Conservation (phyloP, 2,888 invertebrate genomes). For the Eupithecia subumbrata region DNA sequence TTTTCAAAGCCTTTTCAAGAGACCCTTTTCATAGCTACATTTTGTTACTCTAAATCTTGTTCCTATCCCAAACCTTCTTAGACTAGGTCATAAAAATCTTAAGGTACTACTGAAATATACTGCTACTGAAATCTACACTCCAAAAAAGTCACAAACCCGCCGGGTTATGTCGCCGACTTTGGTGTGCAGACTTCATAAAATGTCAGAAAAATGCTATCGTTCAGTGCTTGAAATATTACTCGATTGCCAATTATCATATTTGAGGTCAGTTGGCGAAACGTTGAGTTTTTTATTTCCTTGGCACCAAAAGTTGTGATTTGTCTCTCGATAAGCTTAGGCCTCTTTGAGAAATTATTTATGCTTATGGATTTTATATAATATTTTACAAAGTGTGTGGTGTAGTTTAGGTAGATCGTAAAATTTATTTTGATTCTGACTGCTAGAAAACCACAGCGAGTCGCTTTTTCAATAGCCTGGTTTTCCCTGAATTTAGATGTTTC, state of each 20-base stretch:
- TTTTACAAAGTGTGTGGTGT: not conserved
- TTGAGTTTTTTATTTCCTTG: not conserved
- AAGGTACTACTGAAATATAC: no score
- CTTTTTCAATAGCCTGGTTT: not conserved
- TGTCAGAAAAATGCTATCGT: not conserved
- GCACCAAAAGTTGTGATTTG: not conserved
- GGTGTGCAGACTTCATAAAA: not conserved
- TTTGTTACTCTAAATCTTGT: not conserved
- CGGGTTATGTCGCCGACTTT: not conserved
- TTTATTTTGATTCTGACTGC: not conserved
- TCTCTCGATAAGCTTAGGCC: not conserved
- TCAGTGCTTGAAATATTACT: not conserved
- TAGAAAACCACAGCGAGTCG: not conserved
- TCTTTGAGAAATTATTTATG: not conserved
- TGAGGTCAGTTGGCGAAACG: not conserved
- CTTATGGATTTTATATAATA: not conserved
- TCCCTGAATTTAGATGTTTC: not conserved
- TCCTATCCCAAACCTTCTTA: not conserved
- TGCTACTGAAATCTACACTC: not conserved
- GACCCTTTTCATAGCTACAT: not conserved
- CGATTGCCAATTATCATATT: not conserved
- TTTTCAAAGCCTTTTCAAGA: no score
- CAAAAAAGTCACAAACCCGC: no score
- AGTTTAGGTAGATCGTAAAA: not conserved
- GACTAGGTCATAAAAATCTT: not conserved